These are phyloP conservation scores for Thera britannica DNA, from an alignment of 2,888 invertebrate species.

Conservation along the genomic window DNA sequence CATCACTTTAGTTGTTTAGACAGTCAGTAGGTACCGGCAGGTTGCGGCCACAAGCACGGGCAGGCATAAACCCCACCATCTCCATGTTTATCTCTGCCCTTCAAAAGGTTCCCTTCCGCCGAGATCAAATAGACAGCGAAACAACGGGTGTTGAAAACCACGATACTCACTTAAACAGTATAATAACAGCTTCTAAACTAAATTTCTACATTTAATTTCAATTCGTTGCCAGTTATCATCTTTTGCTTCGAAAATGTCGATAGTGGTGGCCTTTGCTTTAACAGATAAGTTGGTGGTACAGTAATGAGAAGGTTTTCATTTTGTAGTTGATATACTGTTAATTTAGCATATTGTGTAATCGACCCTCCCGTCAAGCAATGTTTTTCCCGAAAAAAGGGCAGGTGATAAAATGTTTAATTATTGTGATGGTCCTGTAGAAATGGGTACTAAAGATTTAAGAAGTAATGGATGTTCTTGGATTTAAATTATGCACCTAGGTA, in stretches of 20 bases:
- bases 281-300: too few relatives aligned
- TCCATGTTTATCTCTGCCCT: conserved; percentile 38
- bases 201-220: too few relatives aligned
- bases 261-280: too few relatives aligned
- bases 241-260: too few relatives aligned
- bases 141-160: conserved; percentile 18
- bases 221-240: too few relatives aligned
- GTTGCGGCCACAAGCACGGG: conserved; percentile 29
- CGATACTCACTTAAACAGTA: not conserved
- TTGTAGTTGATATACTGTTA: conserved; percentile 13
- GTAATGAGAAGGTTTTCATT: not conserved
- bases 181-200: conserved; percentile 2
- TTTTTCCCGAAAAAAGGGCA: conserved; percentile 30
- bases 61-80: conserved; percentile 32
- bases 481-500: conserved; percentile 7
- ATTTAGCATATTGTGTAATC: conserved; percentile 10
- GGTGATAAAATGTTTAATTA: conserved; percentile 38
- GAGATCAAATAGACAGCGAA: conserved; percentile 32
- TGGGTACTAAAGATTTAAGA: conserved; percentile 28
- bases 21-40: conserved; percentile 13
- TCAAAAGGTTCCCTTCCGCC: conserved; percentile 29
- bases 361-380: conserved; percentile 10
- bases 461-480: conserved; percentile 17
- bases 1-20: conserved; percentile 20
- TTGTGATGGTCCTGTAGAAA: conserved; percentile 31